Conservation (phyloP, 1,140 invertebrate genomes). For the Eumeta japonica region DNA sequence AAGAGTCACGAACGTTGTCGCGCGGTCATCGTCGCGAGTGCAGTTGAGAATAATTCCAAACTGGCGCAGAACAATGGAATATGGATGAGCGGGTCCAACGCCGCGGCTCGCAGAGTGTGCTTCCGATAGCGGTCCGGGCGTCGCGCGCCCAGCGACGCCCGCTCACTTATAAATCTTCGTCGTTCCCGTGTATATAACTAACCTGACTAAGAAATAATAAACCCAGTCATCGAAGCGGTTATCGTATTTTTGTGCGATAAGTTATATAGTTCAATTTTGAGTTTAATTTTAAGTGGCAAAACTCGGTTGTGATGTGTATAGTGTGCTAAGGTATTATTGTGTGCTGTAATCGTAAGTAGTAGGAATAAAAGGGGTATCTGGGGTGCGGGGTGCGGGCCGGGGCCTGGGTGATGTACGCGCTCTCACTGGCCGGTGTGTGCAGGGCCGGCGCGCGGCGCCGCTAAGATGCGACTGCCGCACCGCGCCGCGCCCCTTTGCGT, state of each 20-base stretch:
- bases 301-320: constrained; percentile 57
- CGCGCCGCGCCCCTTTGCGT: constrained; percentile 39
- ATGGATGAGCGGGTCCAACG: constrained; percentile 39
- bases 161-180: not conserved
- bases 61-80: constrained; percentile 47
- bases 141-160: too few species aligned
- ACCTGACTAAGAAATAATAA: constrained; percentile 14
- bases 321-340: constrained; percentile 29
- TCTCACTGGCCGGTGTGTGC: constrained; percentile 32
- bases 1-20: constrained; percentile 40
- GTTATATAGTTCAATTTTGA: constrained; percentile 20
- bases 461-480: constrained; percentile 51
- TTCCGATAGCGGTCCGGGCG: constrained; percentile 30
- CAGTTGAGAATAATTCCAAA: constrained; percentile 43
- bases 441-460: constrained; percentile 30
- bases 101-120: constrained; percentile 31
- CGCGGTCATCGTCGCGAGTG: constrained; percentile 23
- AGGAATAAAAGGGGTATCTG: too few species aligned
- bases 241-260: constrained; percentile 55
- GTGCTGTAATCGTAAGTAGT: too few species aligned
- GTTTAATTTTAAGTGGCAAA: constrained; percentile 42
- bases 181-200: not conserved
- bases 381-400: constrained; percentile 7
- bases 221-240: constrained; percentile 54
- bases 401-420: constrained; percentile 7